phyloP scores from a whole-genome alignment of 1,140 invertebrate genomes.

The Macrosteles quadrilineatus region DNA sequence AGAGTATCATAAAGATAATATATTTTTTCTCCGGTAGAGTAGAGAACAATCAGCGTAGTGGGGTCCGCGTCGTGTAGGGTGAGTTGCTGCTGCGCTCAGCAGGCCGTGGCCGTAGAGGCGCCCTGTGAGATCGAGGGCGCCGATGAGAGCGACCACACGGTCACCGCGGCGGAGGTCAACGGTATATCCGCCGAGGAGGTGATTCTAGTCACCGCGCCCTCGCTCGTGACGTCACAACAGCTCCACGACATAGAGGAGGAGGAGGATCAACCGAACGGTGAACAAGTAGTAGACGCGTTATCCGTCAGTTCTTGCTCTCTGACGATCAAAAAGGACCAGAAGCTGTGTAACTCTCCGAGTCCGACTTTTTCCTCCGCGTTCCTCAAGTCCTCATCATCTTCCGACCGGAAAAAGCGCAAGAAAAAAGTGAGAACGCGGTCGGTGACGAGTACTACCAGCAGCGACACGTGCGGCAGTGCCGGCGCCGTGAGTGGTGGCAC shows the following conservation, averaged over 20 bases:
- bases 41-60: constrained; percentile 37
- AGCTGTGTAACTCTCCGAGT: constrained; percentile 23
- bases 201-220: background rate
- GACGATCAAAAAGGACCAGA: constrained; percentile 30
- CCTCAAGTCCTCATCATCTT: constrained; percentile 16
- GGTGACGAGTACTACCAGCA: constrained; percentile 48
- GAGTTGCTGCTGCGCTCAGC: constrained; percentile 34
- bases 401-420: constrained; percentile 33
- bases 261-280: constrained; percentile 46
- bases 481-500: constrained; percentile 40
- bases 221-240: background rate
- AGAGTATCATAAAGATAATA: background rate
- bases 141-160: background rate
- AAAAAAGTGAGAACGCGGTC: constrained; percentile 52
- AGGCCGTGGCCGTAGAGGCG: background rate
- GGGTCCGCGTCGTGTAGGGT: constrained; percentile 38
- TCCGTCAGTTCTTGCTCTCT: constrained; percentile 34
- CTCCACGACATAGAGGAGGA: constrained; percentile 59
- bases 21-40: constrained; percentile 9
- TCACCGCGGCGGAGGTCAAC: background rate
- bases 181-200: constrained; percentile 14
- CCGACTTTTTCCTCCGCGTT: constrained; percentile 28
- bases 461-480: constrained; percentile 47
- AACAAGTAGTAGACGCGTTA: constrained; percentile 29
- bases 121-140: background rate